phyloP scores from a whole-genome alignment of 2,113 vertebrate species.

The Orientallactaga bullata region DNA sequence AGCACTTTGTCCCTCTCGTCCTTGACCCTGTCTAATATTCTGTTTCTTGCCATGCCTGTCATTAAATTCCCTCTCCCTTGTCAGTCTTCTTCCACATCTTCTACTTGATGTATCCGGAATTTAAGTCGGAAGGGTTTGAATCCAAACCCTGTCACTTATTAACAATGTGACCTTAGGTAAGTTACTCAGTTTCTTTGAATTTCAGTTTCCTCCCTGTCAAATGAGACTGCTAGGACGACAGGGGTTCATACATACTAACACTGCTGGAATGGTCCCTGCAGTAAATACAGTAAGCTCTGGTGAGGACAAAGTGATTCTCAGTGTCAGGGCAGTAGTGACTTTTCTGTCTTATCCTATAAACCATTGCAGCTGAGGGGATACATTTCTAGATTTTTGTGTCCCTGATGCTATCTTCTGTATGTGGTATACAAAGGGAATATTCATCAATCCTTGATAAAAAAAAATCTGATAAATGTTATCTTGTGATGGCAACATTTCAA shows the following conservation, averaged over 20 bases:
- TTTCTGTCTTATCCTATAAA: not conserved
- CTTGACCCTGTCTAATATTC: no score
- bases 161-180: not conserved
- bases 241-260: not conserved
- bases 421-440: slow-evolving; percentile 5
- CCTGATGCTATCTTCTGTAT: not conserved
- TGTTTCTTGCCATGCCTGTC: not conserved
- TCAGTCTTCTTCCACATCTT: not conserved
- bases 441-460: not conserved
- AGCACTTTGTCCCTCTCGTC: not conserved
- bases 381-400: not conserved
- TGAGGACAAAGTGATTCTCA: not conserved
- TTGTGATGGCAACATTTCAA: slow-evolving; percentile 23
- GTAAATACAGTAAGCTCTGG: not conserved
- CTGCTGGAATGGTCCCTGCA: not conserved
- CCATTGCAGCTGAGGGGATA: not conserved
- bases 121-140: not conserved
- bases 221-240: not conserved
- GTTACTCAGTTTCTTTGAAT: not conserved
- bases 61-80: not conserved
- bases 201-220: slow-evolving; percentile 48
- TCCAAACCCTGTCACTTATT: not conserved
- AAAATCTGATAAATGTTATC: not conserved
- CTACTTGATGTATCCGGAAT: not conserved
- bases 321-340: not conserved